Evolutionary conservation across 2,797 vertebrate genomes (phyloP), one percentile per base, ranked within the genome.

Genomic region (Sebastiscus tertius): DNA sequence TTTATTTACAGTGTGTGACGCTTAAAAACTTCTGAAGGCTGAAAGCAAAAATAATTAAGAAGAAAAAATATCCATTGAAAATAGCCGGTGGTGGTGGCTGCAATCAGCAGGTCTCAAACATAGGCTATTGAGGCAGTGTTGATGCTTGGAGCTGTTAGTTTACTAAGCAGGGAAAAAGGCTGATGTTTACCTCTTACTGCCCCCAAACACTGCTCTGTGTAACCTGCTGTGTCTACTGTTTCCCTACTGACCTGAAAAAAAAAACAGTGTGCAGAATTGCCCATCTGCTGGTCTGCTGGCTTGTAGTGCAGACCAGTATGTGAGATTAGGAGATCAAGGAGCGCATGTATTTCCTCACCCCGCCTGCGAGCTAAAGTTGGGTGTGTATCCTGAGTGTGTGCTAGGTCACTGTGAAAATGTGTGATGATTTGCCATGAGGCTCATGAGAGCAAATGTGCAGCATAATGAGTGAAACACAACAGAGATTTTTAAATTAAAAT

Each of bases 111-210:
- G 81, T 80, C 75, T 86, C 82, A 87, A 83, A 88, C 84, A 87
- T 49, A 39, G 69, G 18, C 68, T 70, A 31, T 34, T 83, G 78
- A 87, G 66, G 71, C 75, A 82, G 64, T 91, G 90, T 93, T 92
- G 88, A 93, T 85, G 82, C 89, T 93, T 13, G 79, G 76, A 93
- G 88, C 88, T 89, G 78, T 92, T 91, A 58, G 85, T 93, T 92
- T 88, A 91, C 78, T 74, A 88, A 89, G 81, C 82, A 84, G 72
- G 62, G 33, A 56, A 80, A 86, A 72, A 76, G 87, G 80, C 81
- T 87, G 88, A 89, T 88, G 86, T 89, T 90, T 90, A 88, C 84
- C 85, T 87, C 79, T 77, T 59, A 31, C 84, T 88, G 75, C 82
- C 77, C 67, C 79, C 59, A 80, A 91, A 91, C 83, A 33, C 80